phyloP scores from a whole-genome alignment of 1,140 invertebrate genomes.

The Psilanteris sp. region DNA sequence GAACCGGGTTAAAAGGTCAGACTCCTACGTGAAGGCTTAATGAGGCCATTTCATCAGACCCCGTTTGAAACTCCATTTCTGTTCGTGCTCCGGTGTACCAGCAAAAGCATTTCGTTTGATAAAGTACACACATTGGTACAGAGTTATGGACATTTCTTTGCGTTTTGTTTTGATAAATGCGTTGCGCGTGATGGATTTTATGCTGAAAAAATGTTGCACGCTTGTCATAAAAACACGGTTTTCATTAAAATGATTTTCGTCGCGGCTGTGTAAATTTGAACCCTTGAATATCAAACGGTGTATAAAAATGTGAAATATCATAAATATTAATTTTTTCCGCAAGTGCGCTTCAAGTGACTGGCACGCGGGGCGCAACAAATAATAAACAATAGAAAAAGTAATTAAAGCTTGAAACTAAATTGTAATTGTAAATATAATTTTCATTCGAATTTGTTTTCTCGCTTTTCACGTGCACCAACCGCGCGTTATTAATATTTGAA shows the following conservation, averaged over 20 bases:
- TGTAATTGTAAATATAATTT: constrained; percentile 39
- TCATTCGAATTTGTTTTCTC: constrained; percentile 3
- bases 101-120: constrained; percentile 40
- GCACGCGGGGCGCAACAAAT: constrained; percentile 12
- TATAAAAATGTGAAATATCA: constrained; percentile 36
- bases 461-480: too few relatives aligned
- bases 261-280: constrained; percentile 26
- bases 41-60: constrained; percentile 45
- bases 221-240: constrained; percentile 44
- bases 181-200: constrained; percentile 33
- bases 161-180: constrained; percentile 41
- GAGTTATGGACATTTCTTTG: constrained; percentile 41
- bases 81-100: constrained; percentile 9
- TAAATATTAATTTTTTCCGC: constrained; percentile 18
- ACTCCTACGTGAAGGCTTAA: constrained; percentile 32
- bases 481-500: constrained; percentile 13
- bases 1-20: constrained; percentile 52
- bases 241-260: constrained; percentile 55
- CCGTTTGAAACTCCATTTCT: constrained; percentile 46
- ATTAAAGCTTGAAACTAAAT: constrained; percentile 34
- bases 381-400: constrained; percentile 45
- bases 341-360: background rate
- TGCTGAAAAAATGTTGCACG: constrained; percentile 24
- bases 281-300: constrained; percentile 48
- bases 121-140: constrained; percentile 30